These are phyloP conservation scores for Scaptomyza graminum DNA, from an alignment of 1,140 invertebrate species.

Conservation along the genomic window DNA sequence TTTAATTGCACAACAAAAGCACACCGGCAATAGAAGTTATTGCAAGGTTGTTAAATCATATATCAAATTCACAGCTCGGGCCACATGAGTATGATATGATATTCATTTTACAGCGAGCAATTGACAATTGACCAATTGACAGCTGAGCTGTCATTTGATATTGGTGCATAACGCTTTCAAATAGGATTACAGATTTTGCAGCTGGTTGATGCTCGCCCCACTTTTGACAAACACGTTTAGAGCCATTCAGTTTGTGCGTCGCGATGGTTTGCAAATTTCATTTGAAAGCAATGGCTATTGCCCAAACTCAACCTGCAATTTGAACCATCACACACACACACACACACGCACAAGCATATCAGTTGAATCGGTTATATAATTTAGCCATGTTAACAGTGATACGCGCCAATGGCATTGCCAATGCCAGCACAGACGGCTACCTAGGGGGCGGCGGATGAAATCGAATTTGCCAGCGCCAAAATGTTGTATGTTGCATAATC, in stretches of 20 bases:
- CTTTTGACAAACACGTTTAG: too few relatives aligned
- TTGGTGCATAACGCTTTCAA: too few relatives aligned
- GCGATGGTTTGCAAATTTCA: constrained; percentile 45
- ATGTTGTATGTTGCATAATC: constrained; percentile 54
- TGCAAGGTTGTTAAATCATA: too few relatives aligned
- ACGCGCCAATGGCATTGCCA: constrained; percentile 43
- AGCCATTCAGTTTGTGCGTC: constrained; percentile 15
- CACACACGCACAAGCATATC: background rate
- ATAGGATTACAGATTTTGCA: too few relatives aligned
- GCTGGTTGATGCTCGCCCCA: too few relatives aligned
- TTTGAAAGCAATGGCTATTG: constrained; percentile 31
- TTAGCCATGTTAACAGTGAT: constrained; percentile 66
- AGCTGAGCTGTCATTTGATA: too few relatives aligned
- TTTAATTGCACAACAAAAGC: too few relatives aligned
- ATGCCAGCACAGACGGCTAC: constrained; percentile 11
- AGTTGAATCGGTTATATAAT: constrained; percentile 48
- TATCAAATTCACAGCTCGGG: too few relatives aligned
- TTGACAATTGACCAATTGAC: too few relatives aligned
- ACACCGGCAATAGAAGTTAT: too few relatives aligned
- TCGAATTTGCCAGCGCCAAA: constrained; percentile 57
- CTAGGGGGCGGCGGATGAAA: constrained; percentile 42
- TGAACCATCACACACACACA: constrained; percentile 14
- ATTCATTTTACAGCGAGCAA: too few relatives aligned
- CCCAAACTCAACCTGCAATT: constrained; percentile 49
- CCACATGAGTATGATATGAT: too few relatives aligned